Conservation (phyloP, 1,140 invertebrate species). For the Cotesia chilonis region DNA sequence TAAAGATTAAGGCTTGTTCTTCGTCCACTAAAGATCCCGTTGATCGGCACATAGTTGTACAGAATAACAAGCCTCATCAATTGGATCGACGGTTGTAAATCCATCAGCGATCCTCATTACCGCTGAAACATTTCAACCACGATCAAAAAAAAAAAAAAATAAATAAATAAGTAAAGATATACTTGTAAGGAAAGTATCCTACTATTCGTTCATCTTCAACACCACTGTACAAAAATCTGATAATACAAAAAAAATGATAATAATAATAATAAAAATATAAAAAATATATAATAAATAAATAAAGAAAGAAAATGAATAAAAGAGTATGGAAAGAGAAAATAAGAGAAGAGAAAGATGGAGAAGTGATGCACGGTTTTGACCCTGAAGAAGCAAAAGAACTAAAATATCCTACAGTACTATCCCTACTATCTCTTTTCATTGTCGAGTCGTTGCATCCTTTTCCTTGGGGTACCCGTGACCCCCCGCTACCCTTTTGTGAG, state of each 20-base stretch:
- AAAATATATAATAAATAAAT: conserved; percentile 23
- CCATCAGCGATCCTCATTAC: conserved; percentile 30
- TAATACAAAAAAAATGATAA: conserved; percentile 29
- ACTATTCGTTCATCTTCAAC: conserved; percentile 5
- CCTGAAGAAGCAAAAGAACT: conserved; percentile 59
- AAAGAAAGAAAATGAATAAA: conserved; percentile 31
- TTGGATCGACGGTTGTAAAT: conserved; percentile 28
- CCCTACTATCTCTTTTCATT: conserved; percentile 20
- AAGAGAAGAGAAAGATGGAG: conserved; percentile 37
- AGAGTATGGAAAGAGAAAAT: conserved; percentile 36
- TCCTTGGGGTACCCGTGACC: conserved; percentile 38
- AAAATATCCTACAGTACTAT: conserved; percentile 29
- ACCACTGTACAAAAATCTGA: conserved; percentile 23
- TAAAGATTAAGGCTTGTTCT: neutral
- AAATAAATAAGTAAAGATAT: conserved; percentile 21
- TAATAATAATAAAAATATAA: conserved; percentile 5
- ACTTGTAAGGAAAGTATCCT: conserved; percentile 11
- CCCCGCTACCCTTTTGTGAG: conserved; percentile 36
- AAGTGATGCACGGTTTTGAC: conserved; percentile 63
- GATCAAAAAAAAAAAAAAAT: conserved; percentile 30
- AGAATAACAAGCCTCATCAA: conserved; percentile 17
- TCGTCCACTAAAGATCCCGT: conserved; percentile 18
- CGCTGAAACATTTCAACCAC: conserved; percentile 20
- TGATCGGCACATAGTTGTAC: conserved; percentile 12
- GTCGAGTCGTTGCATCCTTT: conserved; percentile 41